Conservation (phyloP, 1,140 invertebrate species). For the Ceratina calcarata region DNA sequence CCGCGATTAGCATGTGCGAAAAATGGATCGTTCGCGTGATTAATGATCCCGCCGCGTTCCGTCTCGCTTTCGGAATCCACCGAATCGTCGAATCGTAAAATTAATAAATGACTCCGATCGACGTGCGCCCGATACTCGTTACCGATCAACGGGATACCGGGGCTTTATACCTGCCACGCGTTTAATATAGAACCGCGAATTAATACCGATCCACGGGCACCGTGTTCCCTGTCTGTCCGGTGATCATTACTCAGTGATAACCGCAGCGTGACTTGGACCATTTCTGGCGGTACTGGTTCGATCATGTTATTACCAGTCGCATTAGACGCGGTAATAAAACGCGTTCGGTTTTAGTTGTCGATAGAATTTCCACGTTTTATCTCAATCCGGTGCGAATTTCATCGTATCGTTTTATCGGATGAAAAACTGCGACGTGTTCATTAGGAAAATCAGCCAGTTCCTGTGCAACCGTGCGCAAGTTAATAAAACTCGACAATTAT, state of each 20-base stretch:
- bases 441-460: neutral
- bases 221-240: slow-evolving; percentile 20
- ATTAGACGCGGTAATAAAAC: slow-evolving; percentile 10
- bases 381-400: no score
- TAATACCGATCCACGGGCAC: slow-evolving; percentile 35
- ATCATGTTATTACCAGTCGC: slow-evolving; percentile 27
- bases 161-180: slow-evolving; percentile 3
- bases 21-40: slow-evolving; percentile 62
- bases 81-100: slow-evolving; percentile 64
- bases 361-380: neutral
- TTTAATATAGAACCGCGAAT: slow-evolving; percentile 39
- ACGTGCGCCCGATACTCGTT: slow-evolving; percentile 46
- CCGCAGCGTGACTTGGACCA: slow-evolving; percentile 4
- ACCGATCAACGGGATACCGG: slow-evolving; percentile 32
- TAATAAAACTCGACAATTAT: neutral
- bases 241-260: slow-evolving; percentile 36
- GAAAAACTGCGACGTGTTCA: neutral
- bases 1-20: slow-evolving; percentile 66
- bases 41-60: slow-evolving; percentile 49
- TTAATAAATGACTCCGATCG: slow-evolving; percentile 63
- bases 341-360: no score
- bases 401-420: neutral
- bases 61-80: slow-evolving; percentile 29
- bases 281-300: neutral
- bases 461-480: neutral